Conservation (phyloP, 2,888 invertebrate genomes). For the Spilarctia lutea region DNA sequence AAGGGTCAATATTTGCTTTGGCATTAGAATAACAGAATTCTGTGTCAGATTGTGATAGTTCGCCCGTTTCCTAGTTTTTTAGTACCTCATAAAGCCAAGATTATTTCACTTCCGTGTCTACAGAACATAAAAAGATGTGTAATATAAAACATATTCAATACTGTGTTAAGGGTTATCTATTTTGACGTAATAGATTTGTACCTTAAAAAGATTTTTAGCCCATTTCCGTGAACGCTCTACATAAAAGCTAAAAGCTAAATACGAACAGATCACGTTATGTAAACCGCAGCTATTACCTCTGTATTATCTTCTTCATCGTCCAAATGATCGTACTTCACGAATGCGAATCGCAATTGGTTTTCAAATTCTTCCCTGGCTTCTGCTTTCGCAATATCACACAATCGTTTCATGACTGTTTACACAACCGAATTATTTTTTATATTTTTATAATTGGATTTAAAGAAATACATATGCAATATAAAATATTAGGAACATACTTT, state of each 20-base stretch:
- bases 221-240: background rate
- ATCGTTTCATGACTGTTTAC: conserved; percentile 44
- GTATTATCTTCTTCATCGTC: conserved; percentile 77
- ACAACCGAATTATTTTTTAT: background rate
- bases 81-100: background rate
- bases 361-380: conserved; percentile 80
- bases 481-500: background rate
- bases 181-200: background rate
- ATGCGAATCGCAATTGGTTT: conserved; percentile 77
- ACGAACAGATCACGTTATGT: background rate
- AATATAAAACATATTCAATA: background rate
- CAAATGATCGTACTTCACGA: conserved; percentile 72
- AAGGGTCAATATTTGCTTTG: too few species aligned
- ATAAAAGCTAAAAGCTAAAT: conserved; percentile 6
- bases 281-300: conserved; percentile 62
- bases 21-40: conserved; percentile 6
- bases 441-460: background rate
- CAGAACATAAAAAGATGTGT: background rate
- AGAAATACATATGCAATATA: background rate
- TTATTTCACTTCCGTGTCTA: background rate
- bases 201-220: background rate
- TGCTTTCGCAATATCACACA: conserved; percentile 68
- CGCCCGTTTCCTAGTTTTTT: conserved; percentile 4
- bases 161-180: background rate
- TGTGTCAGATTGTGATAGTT: background rate